Evolutionary conservation across 2,888 invertebrate species (phyloP), one percentile per base, ranked within the genome.

Genomic region (Pecten maximus): DNA sequence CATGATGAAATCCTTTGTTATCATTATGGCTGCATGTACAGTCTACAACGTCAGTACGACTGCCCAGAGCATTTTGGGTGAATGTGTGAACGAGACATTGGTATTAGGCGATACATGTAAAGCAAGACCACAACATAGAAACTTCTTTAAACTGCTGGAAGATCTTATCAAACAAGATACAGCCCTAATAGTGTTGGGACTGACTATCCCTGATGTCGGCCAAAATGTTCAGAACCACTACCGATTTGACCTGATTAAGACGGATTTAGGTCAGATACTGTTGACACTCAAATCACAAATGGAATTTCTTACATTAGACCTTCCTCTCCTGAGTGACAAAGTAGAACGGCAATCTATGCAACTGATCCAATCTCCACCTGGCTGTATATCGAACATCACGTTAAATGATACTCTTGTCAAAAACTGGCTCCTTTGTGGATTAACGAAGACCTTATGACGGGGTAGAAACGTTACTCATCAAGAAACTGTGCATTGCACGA

Each of bases 271-370:
- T 8, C 74, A 74, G 35, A 74, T 10, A 74, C 35, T 74, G 8
- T 74, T 74, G 74, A 74, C 74, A 74, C 74, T 74, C 35, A 74
- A 74, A 74, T 74, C 74, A 74, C 74, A 74, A 28, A 74, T 74
- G 74, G 74, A 74, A 74, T 74, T 74, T 74, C 35, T 74, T 1
- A 74, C 74, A 3, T 23, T 74, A 35, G 15, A 74, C 23, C 74
- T 74, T 74, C 74, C 74, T 28, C 35, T 74, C 4, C 35, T 74
- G 35, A 74, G 74, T 23, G 74, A 74, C 16, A 28, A 28, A 74
- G 74, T 74, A 10, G 74, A 35, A 28, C 28, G 74, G 12, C 74
- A 74, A 74, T 28, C 35, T 8, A 74, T 74, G 74, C 6, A 74
- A 35, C 23, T 74, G 35, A 74, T 35, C 74, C 74, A 1, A 6